Evolutionary conservation across 2,888 invertebrate genomes (phyloP), one percentile per base, ranked within the genome.

Genomic region (Perizoma affinitatum): DNA sequence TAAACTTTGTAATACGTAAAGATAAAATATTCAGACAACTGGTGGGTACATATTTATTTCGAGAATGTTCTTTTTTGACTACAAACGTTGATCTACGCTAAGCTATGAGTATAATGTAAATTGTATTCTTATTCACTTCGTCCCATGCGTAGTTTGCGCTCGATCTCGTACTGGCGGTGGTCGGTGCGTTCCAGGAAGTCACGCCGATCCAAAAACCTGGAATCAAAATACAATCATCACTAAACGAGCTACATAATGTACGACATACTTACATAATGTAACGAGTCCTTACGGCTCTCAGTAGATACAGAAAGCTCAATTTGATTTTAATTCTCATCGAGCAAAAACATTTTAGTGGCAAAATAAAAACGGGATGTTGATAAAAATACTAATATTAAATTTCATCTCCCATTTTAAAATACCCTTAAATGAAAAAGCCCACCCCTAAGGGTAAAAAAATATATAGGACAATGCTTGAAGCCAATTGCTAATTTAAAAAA

Each of bases 181-280:
- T 99, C 99, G 0, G 98, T 95, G 64, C 98, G 94, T 75, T 97
- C 95, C 58, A 99, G 89, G 84, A 99, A 99, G 77, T 97, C 98
- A 89, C 97, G 96, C 52, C 96, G 95, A 57, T 98, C 98, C 80
- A 99, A 93, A 84, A 96, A 98, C 9, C 97, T 96, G 80, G 9
- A 93, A 92, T 2, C 7, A 44, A 45, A 9, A 45, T 38, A 0
- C 6, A 42, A 42, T 4, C 9, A 40, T 35, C 5, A 36, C n/a
- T 5, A 9, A 50, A 22, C 22, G 22, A 22, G 22, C 22, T 22
- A 22, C 22, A 22, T 22, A 22, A 22, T 22, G 22, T 22, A 22
- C 22, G 22, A 22, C 22, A 22, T 22, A 22, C 22, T 22, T 22
- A 22, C 22, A 22, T 22, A 3, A 22, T 22, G 22, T 22, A 22